Evolutionary conservation across 2,888 invertebrate species (phyloP).

Genomic region (Dynastes hyllus): DNA sequence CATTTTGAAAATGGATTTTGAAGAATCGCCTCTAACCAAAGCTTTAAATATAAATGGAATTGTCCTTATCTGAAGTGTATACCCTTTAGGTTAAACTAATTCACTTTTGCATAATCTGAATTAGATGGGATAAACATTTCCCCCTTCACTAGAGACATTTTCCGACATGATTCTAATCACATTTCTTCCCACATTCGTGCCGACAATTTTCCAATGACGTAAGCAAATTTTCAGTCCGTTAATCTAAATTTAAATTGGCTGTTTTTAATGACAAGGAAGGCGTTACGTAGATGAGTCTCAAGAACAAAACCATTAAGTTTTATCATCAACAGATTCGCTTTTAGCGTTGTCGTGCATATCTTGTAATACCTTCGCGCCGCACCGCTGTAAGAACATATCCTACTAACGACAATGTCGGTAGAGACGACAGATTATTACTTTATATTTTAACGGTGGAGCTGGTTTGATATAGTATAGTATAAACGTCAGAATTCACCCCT

Average conservation of each 20-base stretch:
- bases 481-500: constrained; percentile 30
- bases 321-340: constrained; percentile 40
- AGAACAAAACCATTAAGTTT: constrained; percentile 42
- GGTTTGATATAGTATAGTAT: constrained; percentile 25
- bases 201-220: neutral
- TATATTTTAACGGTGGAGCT: constrained; percentile 36
- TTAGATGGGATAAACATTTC: neutral
- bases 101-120: neutral
- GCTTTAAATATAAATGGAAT: neutral
- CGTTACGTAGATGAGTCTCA: constrained; percentile 35
- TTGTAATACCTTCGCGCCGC: constrained; percentile 26
- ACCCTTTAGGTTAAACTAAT: neutral
- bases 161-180: neutral
- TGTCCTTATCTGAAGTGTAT: neutral
- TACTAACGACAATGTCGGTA: constrained; percentile 30
- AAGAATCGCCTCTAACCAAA: too few species aligned
- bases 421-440: constrained; percentile 37
- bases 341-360: constrained; percentile 12
- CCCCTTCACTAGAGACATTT: neutral
- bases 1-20: too few species aligned
- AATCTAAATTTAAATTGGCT: constrained; percentile 18
- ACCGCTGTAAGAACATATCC: neutral
- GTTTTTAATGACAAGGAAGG: constrained; percentile 28
- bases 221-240: constrained; percentile 19
- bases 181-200: neutral